These are phyloP conservation scores for Zingel zingel DNA, from an alignment of 2,113 vertebrate genomes.

Conservation along the genomic window DNA sequence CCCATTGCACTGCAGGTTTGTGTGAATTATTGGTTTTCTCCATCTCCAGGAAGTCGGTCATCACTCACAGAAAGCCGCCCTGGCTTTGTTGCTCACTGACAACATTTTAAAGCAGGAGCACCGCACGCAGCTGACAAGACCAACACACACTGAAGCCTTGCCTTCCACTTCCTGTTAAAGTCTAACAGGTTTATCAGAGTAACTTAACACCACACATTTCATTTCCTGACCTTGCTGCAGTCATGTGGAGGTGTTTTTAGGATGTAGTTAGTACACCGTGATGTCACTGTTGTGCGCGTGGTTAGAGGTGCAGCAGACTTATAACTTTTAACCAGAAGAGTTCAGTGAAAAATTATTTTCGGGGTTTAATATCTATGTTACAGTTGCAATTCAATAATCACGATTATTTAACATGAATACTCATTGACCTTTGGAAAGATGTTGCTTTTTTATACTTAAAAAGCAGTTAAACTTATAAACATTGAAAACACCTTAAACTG, in stretches of 20 bases:
- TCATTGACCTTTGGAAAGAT: no score
- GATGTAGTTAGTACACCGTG: not conserved
- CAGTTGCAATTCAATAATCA: no score
- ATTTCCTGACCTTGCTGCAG: not conserved
- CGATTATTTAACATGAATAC: no score
- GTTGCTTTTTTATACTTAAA: no score
- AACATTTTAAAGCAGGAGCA: constrained; percentile 13
- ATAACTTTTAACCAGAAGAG: not conserved
- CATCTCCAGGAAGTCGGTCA: constrained; percentile 29
- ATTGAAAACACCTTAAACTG: no score
- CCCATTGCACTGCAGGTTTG: constrained; percentile 51
- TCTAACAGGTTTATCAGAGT: not conserved
- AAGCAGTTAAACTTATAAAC: no score
- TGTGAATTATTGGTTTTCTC: constrained; percentile 63
- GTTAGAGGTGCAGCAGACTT: not conserved
- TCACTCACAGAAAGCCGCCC: constrained; percentile 19
- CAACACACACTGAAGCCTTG: not conserved
- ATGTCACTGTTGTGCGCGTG: not conserved
- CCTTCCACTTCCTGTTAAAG: not conserved
- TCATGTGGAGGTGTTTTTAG: not conserved
- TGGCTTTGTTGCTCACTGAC: constrained; percentile 10
- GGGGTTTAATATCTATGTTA: not conserved
- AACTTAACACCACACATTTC: not conserved
- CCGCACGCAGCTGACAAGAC: not conserved
- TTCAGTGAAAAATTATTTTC: not conserved